phyloP scores from a whole-genome alignment of 2,797 vertebrate species.

The Hapalemur alaotrensis region DNA sequence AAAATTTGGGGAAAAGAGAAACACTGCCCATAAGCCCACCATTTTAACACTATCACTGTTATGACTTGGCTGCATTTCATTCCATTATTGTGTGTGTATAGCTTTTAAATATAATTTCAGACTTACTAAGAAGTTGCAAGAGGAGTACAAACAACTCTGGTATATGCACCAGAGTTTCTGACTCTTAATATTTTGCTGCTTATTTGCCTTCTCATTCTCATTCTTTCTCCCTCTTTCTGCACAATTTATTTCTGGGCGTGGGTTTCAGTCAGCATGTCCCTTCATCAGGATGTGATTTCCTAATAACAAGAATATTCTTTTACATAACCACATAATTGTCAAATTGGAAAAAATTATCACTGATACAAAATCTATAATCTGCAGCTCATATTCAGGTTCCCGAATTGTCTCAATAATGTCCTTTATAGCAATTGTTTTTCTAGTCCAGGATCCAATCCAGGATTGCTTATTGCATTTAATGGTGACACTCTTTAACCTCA shows the following conservation, averaged over 20 bases:
- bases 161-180: neutral
- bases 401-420: neutral
- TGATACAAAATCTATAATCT: neutral
- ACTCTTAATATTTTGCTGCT: neutral
- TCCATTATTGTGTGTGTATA: neutral
- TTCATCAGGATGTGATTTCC: neutral
- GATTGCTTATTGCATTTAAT: neutral
- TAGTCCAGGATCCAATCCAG: neutral
- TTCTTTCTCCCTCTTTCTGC: neutral
- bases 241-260: neutral
- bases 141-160: neutral
- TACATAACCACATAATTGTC: neutral
- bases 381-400: neutral
- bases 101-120: neutral
- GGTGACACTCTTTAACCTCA: neutral
- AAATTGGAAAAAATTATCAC: neutral
- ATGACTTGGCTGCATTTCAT: neutral
- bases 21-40: neutral
- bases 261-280: neutral
- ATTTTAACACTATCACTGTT: neutral
- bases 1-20: neutral
- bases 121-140: neutral
- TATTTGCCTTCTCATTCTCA: neutral
- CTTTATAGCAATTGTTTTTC: neutral
- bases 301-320: neutral